phyloP scores from a whole-genome alignment of 2,797 vertebrate species.

The Molossus alvarezi region DNA sequence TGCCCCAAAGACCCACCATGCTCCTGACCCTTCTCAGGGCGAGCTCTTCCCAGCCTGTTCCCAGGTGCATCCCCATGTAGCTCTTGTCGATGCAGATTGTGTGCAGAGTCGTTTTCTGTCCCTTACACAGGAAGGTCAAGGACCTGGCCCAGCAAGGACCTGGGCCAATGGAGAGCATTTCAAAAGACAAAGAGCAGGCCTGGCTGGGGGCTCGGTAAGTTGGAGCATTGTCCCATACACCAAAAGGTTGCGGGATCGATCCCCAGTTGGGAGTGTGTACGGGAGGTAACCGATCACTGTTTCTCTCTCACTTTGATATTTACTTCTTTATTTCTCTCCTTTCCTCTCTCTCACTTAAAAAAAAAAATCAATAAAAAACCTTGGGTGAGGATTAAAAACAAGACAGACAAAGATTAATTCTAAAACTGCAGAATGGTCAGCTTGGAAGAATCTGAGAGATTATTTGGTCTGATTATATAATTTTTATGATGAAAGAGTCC shows the following conservation, averaged over 20 bases:
- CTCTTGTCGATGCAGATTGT: background rate
- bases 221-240: too few relatives aligned
- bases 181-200: background rate
- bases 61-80: accelerated
- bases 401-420: background rate
- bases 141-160: background rate
- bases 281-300: too few relatives aligned
- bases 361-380: too few relatives aligned
- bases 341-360: too few relatives aligned
- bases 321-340: too few relatives aligned
- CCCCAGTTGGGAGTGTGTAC: too few relatives aligned
- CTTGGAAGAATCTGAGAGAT: background rate
- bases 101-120: background rate
- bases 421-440: background rate
- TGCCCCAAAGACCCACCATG: background rate
- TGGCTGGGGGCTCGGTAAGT: too few relatives aligned
- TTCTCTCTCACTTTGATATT: too few relatives aligned
- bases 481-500: background rate
- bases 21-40: background rate
- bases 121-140: background rate
- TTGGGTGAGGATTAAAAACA: too few relatives aligned
- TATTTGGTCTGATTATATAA: background rate
- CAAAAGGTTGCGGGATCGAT: too few relatives aligned
- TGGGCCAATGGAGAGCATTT: background rate
- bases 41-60: background rate